These are phyloP conservation scores for Phalacrocorax aristotelis DNA, from an alignment of 2,113 vertebrate species.

Conservation along the genomic window DNA sequence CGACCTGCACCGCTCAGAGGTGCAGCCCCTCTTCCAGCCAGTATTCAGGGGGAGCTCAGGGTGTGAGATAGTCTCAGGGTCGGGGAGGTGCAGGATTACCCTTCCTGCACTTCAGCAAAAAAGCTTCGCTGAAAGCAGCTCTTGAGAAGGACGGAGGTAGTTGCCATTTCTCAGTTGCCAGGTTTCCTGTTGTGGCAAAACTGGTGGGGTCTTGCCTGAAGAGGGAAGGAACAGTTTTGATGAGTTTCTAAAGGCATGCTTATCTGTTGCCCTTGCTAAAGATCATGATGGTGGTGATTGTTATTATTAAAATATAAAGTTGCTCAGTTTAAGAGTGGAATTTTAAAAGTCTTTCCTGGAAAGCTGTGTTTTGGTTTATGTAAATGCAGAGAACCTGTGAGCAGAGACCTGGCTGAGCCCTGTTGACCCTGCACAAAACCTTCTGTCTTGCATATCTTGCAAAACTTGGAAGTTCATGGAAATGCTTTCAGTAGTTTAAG, in stretches of 20 bases:
- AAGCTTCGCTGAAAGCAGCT: not conserved
- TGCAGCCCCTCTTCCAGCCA: not conserved
- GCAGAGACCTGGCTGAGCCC: not conserved
- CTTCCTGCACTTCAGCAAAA: rapidly evolving
- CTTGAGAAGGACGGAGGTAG: not conserved
- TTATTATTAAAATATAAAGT: not conserved
- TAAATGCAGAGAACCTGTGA: not conserved
- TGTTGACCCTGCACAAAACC: not conserved
- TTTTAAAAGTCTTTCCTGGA: not conserved
- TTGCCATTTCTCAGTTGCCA: rapidly evolving
- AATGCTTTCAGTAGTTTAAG: not conserved
- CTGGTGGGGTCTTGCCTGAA: not conserved
- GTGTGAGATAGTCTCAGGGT: not conserved
- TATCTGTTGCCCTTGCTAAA: not conserved
- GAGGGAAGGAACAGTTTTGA: not conserved
- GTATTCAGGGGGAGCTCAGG: not conserved
- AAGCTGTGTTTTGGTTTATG: not conserved
- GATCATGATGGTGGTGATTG: too few species aligned
- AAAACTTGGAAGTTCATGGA: not conserved
- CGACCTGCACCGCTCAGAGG: not conserved
- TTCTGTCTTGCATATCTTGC: not conserved
- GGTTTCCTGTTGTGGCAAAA: not conserved
- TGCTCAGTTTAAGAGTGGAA: not conserved
- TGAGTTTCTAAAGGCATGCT: not conserved
- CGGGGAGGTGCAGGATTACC: not conserved